These are phyloP conservation scores for Amphimallon solstitiale DNA, from an alignment of 2,888 invertebrate species.

Conservation along the genomic window DNA sequence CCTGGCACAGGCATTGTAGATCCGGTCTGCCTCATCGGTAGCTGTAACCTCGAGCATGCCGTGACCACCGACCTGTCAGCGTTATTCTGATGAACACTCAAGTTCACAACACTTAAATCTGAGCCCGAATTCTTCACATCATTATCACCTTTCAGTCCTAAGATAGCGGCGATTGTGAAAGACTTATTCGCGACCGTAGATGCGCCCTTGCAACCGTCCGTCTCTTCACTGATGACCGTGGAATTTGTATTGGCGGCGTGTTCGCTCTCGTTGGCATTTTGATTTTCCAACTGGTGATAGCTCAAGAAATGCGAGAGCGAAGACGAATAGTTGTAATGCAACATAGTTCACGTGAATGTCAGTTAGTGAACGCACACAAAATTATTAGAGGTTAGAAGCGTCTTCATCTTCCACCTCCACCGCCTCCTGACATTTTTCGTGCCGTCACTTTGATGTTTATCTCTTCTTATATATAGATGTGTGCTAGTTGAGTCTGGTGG, in stretches of 20 bases:
- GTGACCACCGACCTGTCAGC: constrained; percentile 52
- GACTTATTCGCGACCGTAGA: constrained; percentile 64
- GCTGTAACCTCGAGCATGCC: constrained; percentile 57
- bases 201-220: constrained; percentile 55
- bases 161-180: constrained; percentile 89
- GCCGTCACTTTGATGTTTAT: constrained; percentile 13
- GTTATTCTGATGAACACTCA: constrained; percentile 64
- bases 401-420: too few relatives aligned
- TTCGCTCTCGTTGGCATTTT: constrained; percentile 53
- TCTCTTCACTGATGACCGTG: constrained; percentile 57
- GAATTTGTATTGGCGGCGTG: constrained; percentile 50
- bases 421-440: constrained; percentile 14
- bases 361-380: too few relatives aligned
- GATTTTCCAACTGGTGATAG: constrained; percentile 59
- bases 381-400: constrained; percentile 4
- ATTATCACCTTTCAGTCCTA: constrained; percentile 71
- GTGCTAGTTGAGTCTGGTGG: constrained; percentile 3
- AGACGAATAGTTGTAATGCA: constrained; percentile 61
- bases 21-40: constrained; percentile 56
- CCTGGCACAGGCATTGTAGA: constrained; percentile 50
- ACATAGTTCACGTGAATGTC: constrained; percentile 53
- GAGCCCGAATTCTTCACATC: constrained; percentile 44
- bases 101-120: constrained; percentile 63
- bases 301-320: constrained; percentile 60
- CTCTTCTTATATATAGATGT: background rate